Base-by-base conservation (phyloP, 2,113 vertebrate genomes). In the Erythrolamprus reginae region DNA sequence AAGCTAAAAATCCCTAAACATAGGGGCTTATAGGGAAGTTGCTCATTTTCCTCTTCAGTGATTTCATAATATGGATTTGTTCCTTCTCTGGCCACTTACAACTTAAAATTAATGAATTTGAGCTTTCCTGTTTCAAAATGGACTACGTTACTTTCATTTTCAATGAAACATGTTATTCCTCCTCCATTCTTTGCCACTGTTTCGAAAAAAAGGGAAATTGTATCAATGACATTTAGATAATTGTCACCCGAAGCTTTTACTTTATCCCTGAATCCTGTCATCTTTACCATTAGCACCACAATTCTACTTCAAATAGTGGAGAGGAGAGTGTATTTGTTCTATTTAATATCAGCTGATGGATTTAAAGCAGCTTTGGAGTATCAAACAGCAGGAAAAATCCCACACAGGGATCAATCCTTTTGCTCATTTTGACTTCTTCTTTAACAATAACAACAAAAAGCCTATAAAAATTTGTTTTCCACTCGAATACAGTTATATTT, bases 401-500 rank as follows among this genome's bases (percentile, higher is more conserved):
- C 28, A 53, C 21, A 51, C 28, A 89, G 0, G 0, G 84, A 7
- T 51, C 56, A 26, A 56, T 17, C 15, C 33, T 53, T 85, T 26
- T 42, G 24, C 8, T 92, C 88, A 3, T 88, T 92, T 55, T 42
- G 2, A 12, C 3, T 94, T 89, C 89, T 89, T 28, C 51, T 47
- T 84, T 88, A 58, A 70, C n/a, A 6, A 33, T 2, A 61, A 10
- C 5, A 70, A 90, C 48, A 93, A 92, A 94, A 83, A 50, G 10
- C 5, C 5, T 89, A 33, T 51, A 87, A 87, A 89, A 93, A 93
- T 19, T 3, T 53, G 77, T 65, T 17, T 92, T 90, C 90, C 89
- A 26, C 89, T 92, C 53, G 86, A 92, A 91, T 93, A 93, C 92
- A 91, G 92, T 92, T 94, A 93, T 51, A 86, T 0, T 70, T 93